Evolutionary conservation across 2,888 invertebrate genomes (phyloP).

Genomic region (Apotomis betuletana): DNA sequence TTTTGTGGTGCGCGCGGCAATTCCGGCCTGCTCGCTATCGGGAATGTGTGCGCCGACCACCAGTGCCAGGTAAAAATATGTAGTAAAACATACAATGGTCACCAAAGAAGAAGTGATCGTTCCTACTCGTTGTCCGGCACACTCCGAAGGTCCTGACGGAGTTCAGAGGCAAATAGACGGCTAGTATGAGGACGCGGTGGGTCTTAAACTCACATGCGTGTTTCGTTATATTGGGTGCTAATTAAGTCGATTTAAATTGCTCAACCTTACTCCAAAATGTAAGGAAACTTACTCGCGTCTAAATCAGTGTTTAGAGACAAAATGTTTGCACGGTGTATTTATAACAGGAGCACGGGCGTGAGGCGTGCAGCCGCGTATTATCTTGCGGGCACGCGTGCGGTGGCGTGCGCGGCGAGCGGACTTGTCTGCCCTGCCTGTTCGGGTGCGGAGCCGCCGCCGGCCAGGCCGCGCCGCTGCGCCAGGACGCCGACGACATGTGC

Average conservation of each 20-base stretch:
- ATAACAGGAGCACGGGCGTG: constrained; percentile 87
- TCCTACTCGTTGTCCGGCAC: too few species aligned
- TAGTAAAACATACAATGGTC: too few species aligned
- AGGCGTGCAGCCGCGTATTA: constrained; percentile 92
- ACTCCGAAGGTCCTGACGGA: too few species aligned
- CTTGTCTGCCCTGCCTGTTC: constrained; percentile 95
- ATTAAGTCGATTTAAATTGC: too few species aligned
- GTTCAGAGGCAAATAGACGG: too few species aligned
- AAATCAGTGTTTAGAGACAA: not conserved
- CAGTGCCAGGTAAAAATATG: constrained; percentile 92
- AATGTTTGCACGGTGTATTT: not conserved
- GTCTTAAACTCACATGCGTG: too few species aligned
- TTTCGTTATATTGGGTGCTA: too few species aligned
- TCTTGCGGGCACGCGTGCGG: constrained; percentile 97
- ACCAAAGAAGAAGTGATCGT: too few species aligned
- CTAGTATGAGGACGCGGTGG: too few species aligned
- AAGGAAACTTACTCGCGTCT: too few species aligned
- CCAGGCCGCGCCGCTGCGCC: constrained; percentile 85
- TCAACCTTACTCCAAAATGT: too few species aligned
- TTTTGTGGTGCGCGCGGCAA: constrained; percentile 95
- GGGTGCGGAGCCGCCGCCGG: constrained; percentile 85
- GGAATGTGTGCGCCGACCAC: constrained; percentile 96
- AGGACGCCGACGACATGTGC: constrained; percentile 99
- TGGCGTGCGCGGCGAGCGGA: constrained; percentile 93
- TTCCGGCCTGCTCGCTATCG: constrained; percentile 93